Percentiles rank a stretch among this genome's conserved stretches.
Conservation (phyloP, 2,888 invertebrate genomes). For the Zaprionus lineosus region DNA sequence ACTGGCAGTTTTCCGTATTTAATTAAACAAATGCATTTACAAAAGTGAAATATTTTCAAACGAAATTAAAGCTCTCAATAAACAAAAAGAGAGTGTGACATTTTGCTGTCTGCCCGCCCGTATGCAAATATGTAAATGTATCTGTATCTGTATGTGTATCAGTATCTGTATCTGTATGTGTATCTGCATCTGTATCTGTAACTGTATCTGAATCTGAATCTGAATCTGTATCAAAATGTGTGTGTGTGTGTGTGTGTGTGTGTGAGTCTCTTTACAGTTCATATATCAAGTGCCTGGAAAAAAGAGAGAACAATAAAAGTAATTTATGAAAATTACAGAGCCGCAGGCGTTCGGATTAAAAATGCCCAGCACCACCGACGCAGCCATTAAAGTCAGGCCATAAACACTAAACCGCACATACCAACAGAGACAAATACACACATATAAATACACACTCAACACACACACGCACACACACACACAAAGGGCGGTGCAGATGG, state of each 20-base stretch:
- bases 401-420: conserved; percentile 66
- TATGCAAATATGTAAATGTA: no score
- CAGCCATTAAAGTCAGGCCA: conserved; percentile 58
- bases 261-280: conserved; percentile 65
- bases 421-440: conserved; percentile 8
- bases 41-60: conserved; percentile 5
- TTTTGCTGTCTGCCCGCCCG: no score
- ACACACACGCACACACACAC: conserved; percentile 3
- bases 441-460: not conserved
- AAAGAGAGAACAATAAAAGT: conserved; percentile 72
- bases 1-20: no score
- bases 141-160: no score
- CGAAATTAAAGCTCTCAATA: conserved; percentile 25
- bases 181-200: no score
- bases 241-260: conserved; percentile 1
- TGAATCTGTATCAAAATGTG: not conserved
- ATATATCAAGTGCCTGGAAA: conserved; percentile 62
- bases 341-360: conserved; percentile 76
- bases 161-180: no score
- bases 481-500: not conserved
- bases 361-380: conserved; percentile 45
- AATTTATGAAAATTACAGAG: conserved; percentile 81
- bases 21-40: conserved; percentile 39
- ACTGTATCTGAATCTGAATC: no score
- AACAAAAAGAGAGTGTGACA: not conserved